These are phyloP conservation scores for Andrena minutula DNA, from an alignment of 2,888 invertebrate species.

Conservation along the genomic window DNA sequence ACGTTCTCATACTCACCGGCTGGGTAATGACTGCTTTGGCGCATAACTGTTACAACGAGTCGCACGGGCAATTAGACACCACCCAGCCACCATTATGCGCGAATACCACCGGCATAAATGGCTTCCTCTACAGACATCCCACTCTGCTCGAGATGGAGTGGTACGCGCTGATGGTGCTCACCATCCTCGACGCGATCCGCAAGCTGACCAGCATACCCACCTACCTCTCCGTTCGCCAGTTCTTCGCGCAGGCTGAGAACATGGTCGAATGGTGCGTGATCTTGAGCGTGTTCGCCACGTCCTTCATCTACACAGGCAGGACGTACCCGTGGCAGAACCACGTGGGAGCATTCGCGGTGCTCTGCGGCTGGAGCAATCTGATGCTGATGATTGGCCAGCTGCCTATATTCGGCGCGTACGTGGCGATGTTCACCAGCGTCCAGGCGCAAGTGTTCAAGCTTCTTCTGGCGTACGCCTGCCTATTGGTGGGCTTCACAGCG, in stretches of 20 bases:
- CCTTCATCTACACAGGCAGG: slow-evolving; percentile 91
- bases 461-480: slow-evolving; percentile 94
- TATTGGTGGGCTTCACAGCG: slow-evolving; percentile 94
- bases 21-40: slow-evolving; percentile 94
- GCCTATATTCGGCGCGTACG: slow-evolving; percentile 95
- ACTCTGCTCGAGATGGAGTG: slow-evolving; percentile 93
- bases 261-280: slow-evolving; percentile 96
- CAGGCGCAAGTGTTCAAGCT: slow-evolving; percentile 95
- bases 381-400: slow-evolving; percentile 96
- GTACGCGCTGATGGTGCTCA: slow-evolving; percentile 93
- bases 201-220: slow-evolving; percentile 94
- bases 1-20: slow-evolving; percentile 92
- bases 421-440: slow-evolving; percentile 95
- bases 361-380: slow-evolving; percentile 95
- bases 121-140: slow-evolving; percentile 91
- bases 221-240: slow-evolving; percentile 92
- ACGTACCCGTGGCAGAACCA: slow-evolving; percentile 95
- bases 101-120: slow-evolving; percentile 89
- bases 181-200: slow-evolving; percentile 92
- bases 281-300: slow-evolving; percentile 93
- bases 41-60: slow-evolving; percentile 92
- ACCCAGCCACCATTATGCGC: slow-evolving; percentile 88
- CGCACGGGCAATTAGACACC: slow-evolving; percentile 89
- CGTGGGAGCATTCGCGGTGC: slow-evolving; percentile 93
- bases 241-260: slow-evolving; percentile 93